phyloP scores from a whole-genome alignment of 2,797 vertebrate genomes.

The Tarsius wallacei region DNA sequence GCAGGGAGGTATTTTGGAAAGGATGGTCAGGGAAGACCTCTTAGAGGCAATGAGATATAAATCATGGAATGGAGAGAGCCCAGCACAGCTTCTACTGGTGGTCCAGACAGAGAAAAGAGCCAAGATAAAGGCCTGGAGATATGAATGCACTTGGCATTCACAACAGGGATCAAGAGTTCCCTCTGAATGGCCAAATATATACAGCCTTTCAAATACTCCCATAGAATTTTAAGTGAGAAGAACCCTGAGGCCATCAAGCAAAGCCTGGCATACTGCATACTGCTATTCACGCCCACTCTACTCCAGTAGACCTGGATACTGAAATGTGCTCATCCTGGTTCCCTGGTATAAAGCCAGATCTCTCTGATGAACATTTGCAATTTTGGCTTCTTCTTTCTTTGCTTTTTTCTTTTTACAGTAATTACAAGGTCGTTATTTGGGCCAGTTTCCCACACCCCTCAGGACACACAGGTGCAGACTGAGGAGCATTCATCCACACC shows the following conservation, averaged over 20 bases:
- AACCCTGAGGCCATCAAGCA: neutral
- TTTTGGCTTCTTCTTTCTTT: neutral
- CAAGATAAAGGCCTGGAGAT: neutral
- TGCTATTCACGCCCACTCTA: accelerated
- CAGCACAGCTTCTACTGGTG: too few relatives aligned
- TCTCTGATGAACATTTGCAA: neutral
- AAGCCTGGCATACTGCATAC: neutral
- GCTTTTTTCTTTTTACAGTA: too few relatives aligned
- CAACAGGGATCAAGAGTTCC: neutral
- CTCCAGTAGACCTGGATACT: too few relatives aligned
- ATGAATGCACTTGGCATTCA: neutral
- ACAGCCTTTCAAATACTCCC: neutral
- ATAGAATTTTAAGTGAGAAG: neutral
- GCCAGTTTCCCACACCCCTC: too few relatives aligned
- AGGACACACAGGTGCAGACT: too few relatives aligned
- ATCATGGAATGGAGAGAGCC: accelerated
- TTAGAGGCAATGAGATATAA: neutral
- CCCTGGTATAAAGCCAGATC: neutral
- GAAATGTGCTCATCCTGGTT: accelerated
- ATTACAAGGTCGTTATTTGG: too few relatives aligned
- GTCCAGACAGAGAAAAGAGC: neutral
- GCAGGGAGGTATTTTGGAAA: neutral
- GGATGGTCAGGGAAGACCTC: neutral
- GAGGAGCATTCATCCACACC: too few relatives aligned
- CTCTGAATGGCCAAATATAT: neutral